Percentiles rank a stretch among this genome's conserved stretches.
Evolutionary conservation across 2,113 vertebrate genomes (phyloP).

Genomic region (Mastomys coucha): DNA sequence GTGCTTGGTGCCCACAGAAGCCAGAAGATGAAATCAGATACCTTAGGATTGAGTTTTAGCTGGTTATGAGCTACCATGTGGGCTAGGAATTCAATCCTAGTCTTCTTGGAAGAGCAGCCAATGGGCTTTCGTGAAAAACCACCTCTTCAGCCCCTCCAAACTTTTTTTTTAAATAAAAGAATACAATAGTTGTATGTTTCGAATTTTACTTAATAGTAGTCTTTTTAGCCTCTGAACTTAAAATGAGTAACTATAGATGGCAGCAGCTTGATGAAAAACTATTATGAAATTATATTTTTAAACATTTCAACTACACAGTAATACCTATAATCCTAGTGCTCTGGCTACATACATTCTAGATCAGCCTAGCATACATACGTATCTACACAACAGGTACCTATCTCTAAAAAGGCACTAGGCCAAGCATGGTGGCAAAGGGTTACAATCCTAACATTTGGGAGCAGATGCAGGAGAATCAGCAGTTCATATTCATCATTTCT

Average conservation of each 20-base stretch:
- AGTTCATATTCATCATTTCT: neutral
- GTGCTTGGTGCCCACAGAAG: neutral
- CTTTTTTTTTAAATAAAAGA: constrained; percentile 33
- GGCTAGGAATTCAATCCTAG: neutral
- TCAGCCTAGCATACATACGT: neutral
- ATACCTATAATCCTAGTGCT: neutral
- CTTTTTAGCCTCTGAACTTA: constrained; percentile 22
- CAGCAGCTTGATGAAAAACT: neutral
- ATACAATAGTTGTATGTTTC: constrained; percentile 1
- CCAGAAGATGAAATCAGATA: neutral
- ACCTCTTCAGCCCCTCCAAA: neutral
- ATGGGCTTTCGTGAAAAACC: neutral
- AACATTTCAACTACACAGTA: constrained; percentile 14
- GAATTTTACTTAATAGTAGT: neutral
- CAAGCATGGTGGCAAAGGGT: neutral
- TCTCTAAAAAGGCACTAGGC: neutral
- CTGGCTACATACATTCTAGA: neutral
- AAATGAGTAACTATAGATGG: constrained; percentile 44
- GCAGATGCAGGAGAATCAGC: neutral
- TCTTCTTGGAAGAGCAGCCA: neutral
- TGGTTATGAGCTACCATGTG: neutral
- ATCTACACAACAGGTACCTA: neutral
- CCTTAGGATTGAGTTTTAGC: neutral
- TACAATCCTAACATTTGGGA: neutral
- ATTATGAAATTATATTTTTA: constrained; percentile 42